These are phyloP conservation scores for Ennomos fuscantarius DNA, from an alignment of 2,888 invertebrate species.

Conservation along the genomic window DNA sequence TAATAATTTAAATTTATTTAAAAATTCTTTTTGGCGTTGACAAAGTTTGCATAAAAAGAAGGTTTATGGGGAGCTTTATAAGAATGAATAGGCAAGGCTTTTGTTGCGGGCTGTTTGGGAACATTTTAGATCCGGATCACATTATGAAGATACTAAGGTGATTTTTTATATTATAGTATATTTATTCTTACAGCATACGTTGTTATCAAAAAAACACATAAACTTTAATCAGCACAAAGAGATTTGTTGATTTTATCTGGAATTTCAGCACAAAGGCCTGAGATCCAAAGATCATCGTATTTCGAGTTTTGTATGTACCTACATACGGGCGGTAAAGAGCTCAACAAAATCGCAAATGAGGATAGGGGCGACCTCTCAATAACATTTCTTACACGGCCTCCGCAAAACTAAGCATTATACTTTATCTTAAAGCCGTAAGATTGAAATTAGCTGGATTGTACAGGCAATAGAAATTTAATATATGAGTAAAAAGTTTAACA, in stretches of 20 bases:
- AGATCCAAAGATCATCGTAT: constrained; percentile 2
- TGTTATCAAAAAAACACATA: no score
- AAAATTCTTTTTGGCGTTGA: constrained; percentile 2
- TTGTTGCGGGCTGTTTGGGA: background rate
- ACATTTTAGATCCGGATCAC: no score
- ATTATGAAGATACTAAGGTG: no score
- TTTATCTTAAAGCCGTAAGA: no score
- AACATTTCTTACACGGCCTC: constrained; percentile 43
- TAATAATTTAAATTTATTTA: constrained; percentile 27
- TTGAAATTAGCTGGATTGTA: no score
- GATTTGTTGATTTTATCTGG: background rate
- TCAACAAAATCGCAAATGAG: constrained; percentile 62
- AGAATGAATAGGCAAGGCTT: background rate
- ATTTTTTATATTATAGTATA: no score
- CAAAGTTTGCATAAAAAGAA: constrained; percentile 1
- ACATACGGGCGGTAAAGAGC: constrained; percentile 60
- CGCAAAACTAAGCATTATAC: no score
- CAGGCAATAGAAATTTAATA: no score
- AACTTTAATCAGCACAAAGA: no score
- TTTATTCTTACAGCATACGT: no score
- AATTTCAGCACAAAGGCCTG: background rate
- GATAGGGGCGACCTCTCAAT: constrained; percentile 66
- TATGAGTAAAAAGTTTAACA: constrained; percentile 51
- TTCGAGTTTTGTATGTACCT: constrained; percentile 25
- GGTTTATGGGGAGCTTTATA: constrained; percentile 4